phyloP scores from a whole-genome alignment of 2,113 vertebrate species.

The Thinocorus orbignyianus region DNA sequence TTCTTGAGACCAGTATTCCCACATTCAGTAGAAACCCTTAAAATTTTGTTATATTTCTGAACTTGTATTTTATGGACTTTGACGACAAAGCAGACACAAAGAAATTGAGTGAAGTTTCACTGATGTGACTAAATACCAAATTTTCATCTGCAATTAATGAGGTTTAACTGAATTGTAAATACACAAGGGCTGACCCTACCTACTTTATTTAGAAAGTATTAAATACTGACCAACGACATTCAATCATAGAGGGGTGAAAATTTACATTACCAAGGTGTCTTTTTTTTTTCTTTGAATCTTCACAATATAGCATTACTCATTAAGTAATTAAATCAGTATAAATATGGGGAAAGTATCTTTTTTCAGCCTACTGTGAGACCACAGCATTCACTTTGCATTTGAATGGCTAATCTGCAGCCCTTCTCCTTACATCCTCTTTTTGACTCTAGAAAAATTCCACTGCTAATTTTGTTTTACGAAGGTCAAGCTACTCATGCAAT shows the following conservation, averaged over 20 bases:
- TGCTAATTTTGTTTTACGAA: neutral
- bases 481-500: neutral
- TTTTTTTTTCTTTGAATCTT: neutral
- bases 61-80: neutral
- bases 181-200: neutral
- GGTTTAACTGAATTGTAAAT: neutral
- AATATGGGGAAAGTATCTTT: neutral
- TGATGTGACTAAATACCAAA: neutral
- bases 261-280: neutral
- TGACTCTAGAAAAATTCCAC: neutral
- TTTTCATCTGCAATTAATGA: neutral
- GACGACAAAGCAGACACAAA: neutral
- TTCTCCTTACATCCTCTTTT: neutral
- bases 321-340: neutral
- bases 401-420: neutral
- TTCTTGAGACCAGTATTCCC: neutral
- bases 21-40: neutral
- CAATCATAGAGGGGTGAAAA: neutral
- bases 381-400: neutral
- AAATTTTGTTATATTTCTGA: neutral
- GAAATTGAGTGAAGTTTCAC: neutral
- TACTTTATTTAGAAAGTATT: neutral
- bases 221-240: neutral
- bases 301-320: neutral
- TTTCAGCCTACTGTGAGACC: neutral